A percentile compares a stretch with the other conserved stretches of the same genome.
Conservation (phyloP, 2,797 vertebrate genomes). For the Poecilia gillii region DNA sequence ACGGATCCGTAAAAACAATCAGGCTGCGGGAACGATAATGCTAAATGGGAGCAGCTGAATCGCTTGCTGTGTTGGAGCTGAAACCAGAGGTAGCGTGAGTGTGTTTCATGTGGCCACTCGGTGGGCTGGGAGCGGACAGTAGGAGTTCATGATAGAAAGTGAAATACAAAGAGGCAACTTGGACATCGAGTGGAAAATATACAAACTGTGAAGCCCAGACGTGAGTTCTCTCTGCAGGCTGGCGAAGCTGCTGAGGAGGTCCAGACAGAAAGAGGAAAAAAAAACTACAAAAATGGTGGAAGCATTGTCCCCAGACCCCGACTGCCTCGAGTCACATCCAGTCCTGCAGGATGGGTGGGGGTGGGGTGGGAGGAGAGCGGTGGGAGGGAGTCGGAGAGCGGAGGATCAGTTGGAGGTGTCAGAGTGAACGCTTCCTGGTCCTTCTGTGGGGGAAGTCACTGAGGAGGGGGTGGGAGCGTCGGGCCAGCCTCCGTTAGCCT, state of each 20-base stretch:
- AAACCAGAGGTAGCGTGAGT: conserved; percentile 86
- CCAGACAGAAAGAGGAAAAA: conserved; percentile 60
- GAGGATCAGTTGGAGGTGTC: conserved; percentile 99
- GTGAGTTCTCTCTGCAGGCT: conserved; percentile 74
- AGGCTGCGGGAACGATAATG: conserved; percentile 10
- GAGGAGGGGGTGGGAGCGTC: conserved; percentile 97
- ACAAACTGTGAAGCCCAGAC: conserved; percentile 71
- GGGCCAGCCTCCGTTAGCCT: conserved; percentile 98
- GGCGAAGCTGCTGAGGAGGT: conserved; percentile 68
- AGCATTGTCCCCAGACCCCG: conserved; percentile 73
- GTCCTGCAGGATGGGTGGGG: conserved; percentile 67
- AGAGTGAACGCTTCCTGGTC: conserved; percentile 98
- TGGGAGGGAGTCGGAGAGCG: conserved; percentile 15
- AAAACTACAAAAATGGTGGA: conserved; percentile 58
- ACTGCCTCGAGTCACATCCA: conserved; percentile 81
- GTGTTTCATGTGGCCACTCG: conserved; percentile 60
- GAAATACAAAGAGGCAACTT: conserved; percentile 80
- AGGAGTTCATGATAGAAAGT: conserved; percentile 50
- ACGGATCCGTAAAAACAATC: conserved; percentile 44
- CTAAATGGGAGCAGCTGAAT: conserved; percentile 36
- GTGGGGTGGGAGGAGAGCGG: conserved; percentile 7
- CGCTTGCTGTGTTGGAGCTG: conserved; percentile 57
- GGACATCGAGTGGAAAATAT: conserved; percentile 74
- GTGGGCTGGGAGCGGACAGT: conserved; percentile 60
- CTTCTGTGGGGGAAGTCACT: conserved; percentile 99